Percentiles rank a stretch among this genome's conserved stretches.
Conservation (phyloP, 2,113 vertebrate genomes). For the Zingel zingel region DNA sequence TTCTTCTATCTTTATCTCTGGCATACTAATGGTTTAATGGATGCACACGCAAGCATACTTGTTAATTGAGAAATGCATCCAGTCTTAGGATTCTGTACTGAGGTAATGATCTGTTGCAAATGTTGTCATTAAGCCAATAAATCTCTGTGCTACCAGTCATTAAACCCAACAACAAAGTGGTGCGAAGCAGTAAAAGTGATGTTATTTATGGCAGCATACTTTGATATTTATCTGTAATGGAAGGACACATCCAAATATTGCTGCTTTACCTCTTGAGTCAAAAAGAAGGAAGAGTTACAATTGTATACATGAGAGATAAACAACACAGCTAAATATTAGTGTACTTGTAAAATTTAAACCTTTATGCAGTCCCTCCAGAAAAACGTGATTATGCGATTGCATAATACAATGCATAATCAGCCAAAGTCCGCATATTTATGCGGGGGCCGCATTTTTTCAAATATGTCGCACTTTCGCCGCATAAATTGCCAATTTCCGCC, state of each 20-base stretch:
- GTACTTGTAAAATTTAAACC: neutral
- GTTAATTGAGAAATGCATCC: conserved; percentile 62
- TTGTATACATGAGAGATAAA: neutral
- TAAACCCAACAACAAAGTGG: conserved; percentile 63
- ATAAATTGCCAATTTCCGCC: too few relatives aligned
- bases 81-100: conserved; percentile 46
- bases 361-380: too few relatives aligned
- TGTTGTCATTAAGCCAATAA: conserved; percentile 75
- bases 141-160: conserved; percentile 68
- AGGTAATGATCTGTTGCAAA: conserved; percentile 77
- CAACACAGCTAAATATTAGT: neutral
- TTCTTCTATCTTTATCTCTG: neutral
- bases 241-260: neutral
- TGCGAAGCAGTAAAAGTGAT: conserved; percentile 31
- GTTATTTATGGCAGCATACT: conserved; percentile 49
- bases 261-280: neutral
- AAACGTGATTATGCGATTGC: too few relatives aligned
- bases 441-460: too few relatives aligned
- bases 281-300: neutral
- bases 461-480: too few relatives aligned
- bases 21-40: conserved; percentile 40
- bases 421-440: too few relatives aligned
- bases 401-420: too few relatives aligned
- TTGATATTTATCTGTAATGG: conserved; percentile 27
- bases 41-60: conserved; percentile 16